phyloP scores from a whole-genome alignment of 2,888 invertebrate species.

The Cataglyphis livida region DNA sequence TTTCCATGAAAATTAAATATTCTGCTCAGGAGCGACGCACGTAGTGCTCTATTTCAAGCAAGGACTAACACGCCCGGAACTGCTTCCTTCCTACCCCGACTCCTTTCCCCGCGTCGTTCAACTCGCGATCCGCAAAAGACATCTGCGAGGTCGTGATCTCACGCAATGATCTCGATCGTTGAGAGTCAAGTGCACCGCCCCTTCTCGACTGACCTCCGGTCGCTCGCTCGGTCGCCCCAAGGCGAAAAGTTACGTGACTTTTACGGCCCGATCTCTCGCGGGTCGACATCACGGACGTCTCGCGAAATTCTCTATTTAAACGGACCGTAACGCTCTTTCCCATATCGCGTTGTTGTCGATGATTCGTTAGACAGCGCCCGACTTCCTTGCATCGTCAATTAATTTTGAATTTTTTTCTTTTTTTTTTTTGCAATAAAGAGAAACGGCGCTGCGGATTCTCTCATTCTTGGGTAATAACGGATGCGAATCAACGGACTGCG shows the following conservation, averaged over 20 bases:
- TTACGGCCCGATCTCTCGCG: slow-evolving; percentile 49
- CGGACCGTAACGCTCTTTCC: slow-evolving; percentile 31
- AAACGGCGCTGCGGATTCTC: neutral
- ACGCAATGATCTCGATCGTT: slow-evolving; percentile 67
- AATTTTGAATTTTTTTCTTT: slow-evolving; percentile 11
- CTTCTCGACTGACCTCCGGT: slow-evolving; percentile 65
- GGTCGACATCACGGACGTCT: slow-evolving; percentile 49
- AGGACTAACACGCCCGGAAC: slow-evolving; percentile 62
- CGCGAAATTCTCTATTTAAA: slow-evolving; percentile 54
- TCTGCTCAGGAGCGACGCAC: slow-evolving; percentile 67
- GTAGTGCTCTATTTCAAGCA: slow-evolving; percentile 68
- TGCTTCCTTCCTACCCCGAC: slow-evolving; percentile 37
- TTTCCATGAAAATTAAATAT: slow-evolving; percentile 71
- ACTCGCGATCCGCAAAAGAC: slow-evolving; percentile 19
- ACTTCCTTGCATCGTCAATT: slow-evolving; percentile 51
- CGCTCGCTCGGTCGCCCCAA: slow-evolving; percentile 58
- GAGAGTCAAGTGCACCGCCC: slow-evolving; percentile 58
- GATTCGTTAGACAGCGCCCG: slow-evolving; percentile 42
- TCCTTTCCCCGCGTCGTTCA: slow-evolving; percentile 53
- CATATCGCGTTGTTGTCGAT: neutral
- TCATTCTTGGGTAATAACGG: slow-evolving; percentile 8
- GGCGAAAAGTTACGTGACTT: slow-evolving; percentile 67
- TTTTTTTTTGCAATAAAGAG: slow-evolving; percentile 31
- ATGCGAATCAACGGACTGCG: slow-evolving; percentile 16
- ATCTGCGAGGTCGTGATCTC: slow-evolving; percentile 69